Conservation (phyloP, 2,113 vertebrate species). For the Dipodomys stephensi region DNA sequence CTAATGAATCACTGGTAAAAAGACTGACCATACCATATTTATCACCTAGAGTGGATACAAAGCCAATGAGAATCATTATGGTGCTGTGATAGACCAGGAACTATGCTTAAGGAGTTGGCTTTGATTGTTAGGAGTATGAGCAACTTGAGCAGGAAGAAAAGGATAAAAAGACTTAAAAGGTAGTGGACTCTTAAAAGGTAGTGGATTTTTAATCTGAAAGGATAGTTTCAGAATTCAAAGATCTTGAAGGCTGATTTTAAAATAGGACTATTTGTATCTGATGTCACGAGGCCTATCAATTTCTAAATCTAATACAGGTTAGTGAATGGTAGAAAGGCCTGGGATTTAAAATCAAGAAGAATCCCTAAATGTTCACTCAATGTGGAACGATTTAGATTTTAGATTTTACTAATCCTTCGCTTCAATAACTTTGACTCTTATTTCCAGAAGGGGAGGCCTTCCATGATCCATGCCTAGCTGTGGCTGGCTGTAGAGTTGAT, state of each 20-base stretch:
- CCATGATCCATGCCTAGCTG: background rate
- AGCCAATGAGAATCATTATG: background rate
- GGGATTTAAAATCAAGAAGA: background rate
- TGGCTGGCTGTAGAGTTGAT: constrained; percentile 11
- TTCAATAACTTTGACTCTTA: background rate
- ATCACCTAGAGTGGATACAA: background rate
- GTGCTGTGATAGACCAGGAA: background rate
- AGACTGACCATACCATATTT: background rate
- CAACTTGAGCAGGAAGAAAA: constrained; percentile 41
- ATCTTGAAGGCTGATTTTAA: constrained; percentile 7
- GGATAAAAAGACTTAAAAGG: constrained; percentile 1
- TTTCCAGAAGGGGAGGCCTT: background rate
- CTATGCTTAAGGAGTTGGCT: background rate
- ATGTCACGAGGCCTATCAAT: background rate
- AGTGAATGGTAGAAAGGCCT: background rate
- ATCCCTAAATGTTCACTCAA: background rate
- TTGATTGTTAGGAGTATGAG: background rate
- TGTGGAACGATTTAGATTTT: background rate
- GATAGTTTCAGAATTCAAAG: constrained; percentile 33
- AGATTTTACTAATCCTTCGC: background rate
- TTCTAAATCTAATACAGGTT: background rate
- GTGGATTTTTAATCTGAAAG: constrained; percentile 9
- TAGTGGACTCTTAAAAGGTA: background rate
- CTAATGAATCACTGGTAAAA: constrained; percentile 22
- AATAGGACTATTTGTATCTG: background rate